Evolutionary conservation across 2,113 vertebrate genomes (phyloP).

Genomic region (Archilochus colubris): DNA sequence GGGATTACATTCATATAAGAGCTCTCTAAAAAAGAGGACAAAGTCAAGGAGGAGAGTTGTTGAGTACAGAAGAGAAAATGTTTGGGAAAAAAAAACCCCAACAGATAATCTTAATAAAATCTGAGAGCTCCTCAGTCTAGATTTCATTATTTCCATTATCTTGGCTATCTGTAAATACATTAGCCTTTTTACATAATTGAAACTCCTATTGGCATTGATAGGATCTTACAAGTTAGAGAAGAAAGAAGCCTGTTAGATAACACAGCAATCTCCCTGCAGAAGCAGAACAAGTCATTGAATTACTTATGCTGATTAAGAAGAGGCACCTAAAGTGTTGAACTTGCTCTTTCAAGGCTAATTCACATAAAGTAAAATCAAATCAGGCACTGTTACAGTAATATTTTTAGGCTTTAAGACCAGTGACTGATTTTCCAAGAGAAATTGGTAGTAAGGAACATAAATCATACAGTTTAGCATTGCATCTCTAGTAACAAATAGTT

Average conservation of each 20-base stretch:
- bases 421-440: not conserved
- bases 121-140: not conserved
- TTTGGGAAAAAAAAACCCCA: not conserved
- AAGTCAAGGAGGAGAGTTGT: conserved; percentile 12
- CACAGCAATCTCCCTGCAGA: not conserved
- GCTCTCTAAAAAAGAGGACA: not conserved
- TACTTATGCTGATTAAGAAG: conserved; percentile 5
- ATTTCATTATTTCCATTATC: conserved; percentile 29
- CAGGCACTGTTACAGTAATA: not conserved
- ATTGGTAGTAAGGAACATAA: not conserved
- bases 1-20: not conserved
- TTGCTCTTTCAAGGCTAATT: conserved; percentile 19
- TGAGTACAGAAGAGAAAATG: not conserved
- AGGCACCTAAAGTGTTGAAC: not conserved
- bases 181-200: not conserved
- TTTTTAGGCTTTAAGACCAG: not conserved
- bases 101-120: not conserved
- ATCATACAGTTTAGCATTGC: not conserved
- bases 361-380: not conserved
- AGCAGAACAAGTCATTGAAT: conserved; percentile 8
- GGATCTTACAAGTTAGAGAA: not conserved
- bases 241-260: conserved; percentile 26
- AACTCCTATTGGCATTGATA: not conserved
- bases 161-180: conserved; percentile 21
- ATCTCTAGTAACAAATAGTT: not conserved